Conservation (phyloP, 1,140 invertebrate genomes). For the Bombus terrestris region DNA sequence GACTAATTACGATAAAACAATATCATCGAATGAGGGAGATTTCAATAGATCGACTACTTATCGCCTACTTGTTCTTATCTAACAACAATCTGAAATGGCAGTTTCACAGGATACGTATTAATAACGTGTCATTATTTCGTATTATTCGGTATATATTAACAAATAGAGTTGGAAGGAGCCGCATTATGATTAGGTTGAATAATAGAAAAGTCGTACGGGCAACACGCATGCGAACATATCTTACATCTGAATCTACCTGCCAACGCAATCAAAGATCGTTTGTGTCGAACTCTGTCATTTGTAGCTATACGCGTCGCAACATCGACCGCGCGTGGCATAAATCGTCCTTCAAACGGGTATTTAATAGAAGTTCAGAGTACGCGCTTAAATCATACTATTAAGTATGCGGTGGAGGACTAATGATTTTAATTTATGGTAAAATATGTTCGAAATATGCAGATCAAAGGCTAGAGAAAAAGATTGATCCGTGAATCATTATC, state of each 20-base stretch:
- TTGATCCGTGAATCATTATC: neutral
- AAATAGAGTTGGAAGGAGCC: neutral
- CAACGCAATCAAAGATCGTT: conserved; percentile 38
- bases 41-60: neutral
- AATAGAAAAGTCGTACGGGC: conserved; percentile 33
- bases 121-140: conserved; percentile 22
- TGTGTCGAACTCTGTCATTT: conserved; percentile 43
- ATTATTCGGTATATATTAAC: conserved; percentile 13
- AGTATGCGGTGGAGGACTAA: neutral
- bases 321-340: conserved; percentile 28
- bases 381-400: conserved; percentile 42
- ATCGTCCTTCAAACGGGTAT: conserved; percentile 19
- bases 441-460: neutral
- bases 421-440: neutral
- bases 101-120: neutral
- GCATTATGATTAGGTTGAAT: neutral
- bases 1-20: neutral
- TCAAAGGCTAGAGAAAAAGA: neutral
- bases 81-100: neutral
- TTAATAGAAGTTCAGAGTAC: conserved; percentile 33
- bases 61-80: neutral
- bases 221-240: neutral
- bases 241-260: conserved; percentile 24
- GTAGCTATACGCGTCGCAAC: conserved; percentile 5
- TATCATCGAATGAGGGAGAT: neutral